Evolutionary conservation across 2,113 vertebrate genomes (phyloP).

Genomic region (Furnarius figulus): DNA sequence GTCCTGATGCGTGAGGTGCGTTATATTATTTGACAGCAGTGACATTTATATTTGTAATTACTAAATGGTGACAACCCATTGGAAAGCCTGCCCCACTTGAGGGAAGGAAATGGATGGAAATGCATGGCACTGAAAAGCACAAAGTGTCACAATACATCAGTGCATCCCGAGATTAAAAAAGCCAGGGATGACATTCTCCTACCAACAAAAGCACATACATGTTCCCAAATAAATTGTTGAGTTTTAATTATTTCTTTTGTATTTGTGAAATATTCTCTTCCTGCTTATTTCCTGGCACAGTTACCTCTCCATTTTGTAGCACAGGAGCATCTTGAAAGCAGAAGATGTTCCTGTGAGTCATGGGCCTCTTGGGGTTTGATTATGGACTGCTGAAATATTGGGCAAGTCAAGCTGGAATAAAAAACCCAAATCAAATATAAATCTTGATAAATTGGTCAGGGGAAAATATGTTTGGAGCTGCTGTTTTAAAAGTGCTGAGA

Average conservation of each 20-base stretch:
- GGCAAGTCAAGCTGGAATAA: background rate
- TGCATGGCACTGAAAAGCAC: background rate
- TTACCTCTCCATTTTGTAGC: background rate
- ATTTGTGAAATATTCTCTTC: background rate
- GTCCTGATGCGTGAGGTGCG: conserved; percentile 68
- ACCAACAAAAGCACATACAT: background rate
- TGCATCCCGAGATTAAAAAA: background rate
- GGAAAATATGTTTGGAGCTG: background rate
- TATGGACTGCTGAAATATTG: conserved; percentile 43
- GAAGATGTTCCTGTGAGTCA: background rate
- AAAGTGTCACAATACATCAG: conserved; percentile 9
- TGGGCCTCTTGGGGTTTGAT: background rate
- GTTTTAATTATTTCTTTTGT: conserved; percentile 23
- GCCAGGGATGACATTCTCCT: background rate
- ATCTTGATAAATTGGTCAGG: background rate
- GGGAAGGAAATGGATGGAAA: background rate
- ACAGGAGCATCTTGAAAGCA: background rate
- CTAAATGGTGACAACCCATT: conserved; percentile 45
- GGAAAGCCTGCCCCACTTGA: conserved; percentile 21
- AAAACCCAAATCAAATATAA: background rate
- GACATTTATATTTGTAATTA: conserved; percentile 74
- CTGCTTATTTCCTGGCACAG: background rate
- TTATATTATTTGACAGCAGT: conserved; percentile 54
- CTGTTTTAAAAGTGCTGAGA: background rate
- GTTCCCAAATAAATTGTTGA: background rate